Evolutionary conservation across 2,797 vertebrate species (phyloP), one percentile per base, ranked within the genome.

Genomic region (Typhlichthys eigenmanni): DNA sequence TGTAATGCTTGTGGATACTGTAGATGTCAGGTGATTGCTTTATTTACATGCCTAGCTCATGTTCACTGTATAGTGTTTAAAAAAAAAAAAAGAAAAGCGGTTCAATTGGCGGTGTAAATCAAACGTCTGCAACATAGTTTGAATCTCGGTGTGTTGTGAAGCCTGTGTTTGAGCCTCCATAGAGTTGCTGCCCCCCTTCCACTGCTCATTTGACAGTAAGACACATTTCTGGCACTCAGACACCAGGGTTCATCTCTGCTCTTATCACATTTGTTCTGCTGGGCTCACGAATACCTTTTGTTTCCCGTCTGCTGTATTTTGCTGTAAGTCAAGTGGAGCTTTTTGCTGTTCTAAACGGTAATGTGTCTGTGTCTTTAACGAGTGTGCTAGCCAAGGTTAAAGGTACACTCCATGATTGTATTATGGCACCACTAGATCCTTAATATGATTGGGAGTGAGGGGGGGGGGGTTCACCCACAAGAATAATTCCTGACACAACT

Each of bases 271-370:
- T 14, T 0, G 68, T 83, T 75, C 72, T 63, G 78, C 79, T 78
- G 58, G 70, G 71, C 71, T 78, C 80, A 45, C 50, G 4, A 46
- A 3, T 48, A 74, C 74, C 70, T 2, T 14, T 12, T 11, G 7
- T 38, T 11, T 38, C 16, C 32, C 14, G 6, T 76, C 81, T 79
- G 80, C 83, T 88, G 85, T 89, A 83, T 79, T 85, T 79, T 83
- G 81, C 77, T 65, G 82, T 87, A 73, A 81, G 76, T 80, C 54
- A 60, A 72, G 80, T 82, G 68, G 78, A 78, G 73, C 66, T 62
- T 76, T 68, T 69, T 75, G 71, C 71, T 75, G 67, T 84, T 79
- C 69, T 49, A 75, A 54, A 67, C 64, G 68, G 76, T 88, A 76
- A 79, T 3, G 70, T 83, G 81, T 82, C 79, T 47, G 53, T 79